A percentile compares a stretch with the other conserved stretches of the same genome.
Evolutionary conservation across 2,113 vertebrate genomes (phyloP).

Genomic region (Suncus etruscus): DNA sequence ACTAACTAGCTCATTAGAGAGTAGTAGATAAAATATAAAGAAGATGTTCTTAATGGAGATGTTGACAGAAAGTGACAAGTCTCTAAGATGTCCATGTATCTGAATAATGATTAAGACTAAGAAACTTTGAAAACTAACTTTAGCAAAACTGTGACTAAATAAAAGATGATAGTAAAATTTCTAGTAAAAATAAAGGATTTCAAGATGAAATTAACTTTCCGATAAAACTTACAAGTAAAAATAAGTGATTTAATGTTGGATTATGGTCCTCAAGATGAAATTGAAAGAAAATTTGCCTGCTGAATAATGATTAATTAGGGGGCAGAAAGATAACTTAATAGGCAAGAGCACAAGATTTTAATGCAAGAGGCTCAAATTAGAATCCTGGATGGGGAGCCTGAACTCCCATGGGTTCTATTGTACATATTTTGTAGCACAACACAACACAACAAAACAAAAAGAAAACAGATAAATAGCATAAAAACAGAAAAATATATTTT

Average conservation of each 20-base stretch:
- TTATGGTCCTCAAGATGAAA: constrained; percentile 45
- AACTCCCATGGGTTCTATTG: no score
- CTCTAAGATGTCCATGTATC: constrained; percentile 4
- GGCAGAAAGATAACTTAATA: no score
- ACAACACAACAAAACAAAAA: no score
- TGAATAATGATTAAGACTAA: constrained; percentile 69
- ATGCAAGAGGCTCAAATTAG: no score
- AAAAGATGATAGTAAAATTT: constrained; percentile 37
- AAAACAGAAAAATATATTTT: neutral
- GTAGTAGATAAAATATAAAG: constrained; percentile 57
- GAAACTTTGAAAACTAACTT: constrained; percentile 65
- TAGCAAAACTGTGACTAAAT: constrained; percentile 54
- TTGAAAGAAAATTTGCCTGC: constrained; percentile 23
- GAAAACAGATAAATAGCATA: no score
- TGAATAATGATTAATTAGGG: neutral
- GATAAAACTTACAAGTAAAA: constrained; percentile 24
- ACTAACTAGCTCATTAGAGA: constrained; percentile 38
- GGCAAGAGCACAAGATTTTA: no score
- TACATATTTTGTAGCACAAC: no score
- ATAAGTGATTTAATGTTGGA: constrained; percentile 21
- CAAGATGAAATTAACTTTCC: constrained; percentile 63
- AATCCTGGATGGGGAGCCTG: no score
- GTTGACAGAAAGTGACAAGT: constrained; percentile 67
- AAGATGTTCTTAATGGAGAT: constrained; percentile 45
- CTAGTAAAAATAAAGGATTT: constrained; percentile 36